Evolutionary conservation across 2,888 invertebrate genomes (phyloP).

Genomic region (Euproctis similis): DNA sequence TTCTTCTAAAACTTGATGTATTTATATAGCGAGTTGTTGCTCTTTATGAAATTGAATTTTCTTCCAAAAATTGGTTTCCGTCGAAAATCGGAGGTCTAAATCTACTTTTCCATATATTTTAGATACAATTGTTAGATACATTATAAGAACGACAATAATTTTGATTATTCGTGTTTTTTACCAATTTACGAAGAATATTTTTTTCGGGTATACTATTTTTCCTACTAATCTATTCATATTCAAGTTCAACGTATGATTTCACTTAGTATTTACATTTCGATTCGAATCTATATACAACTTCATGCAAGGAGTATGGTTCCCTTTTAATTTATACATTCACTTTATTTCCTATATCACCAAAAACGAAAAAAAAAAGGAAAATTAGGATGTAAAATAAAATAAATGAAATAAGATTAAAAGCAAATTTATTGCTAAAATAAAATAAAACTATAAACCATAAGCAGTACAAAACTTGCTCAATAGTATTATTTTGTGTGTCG

Average conservation of each 20-base stretch:
- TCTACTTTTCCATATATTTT: constrained; percentile 45
- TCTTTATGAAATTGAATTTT: constrained; percentile 38
- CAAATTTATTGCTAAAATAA: constrained; percentile 76
- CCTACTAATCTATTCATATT: constrained; percentile 39
- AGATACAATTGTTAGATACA: constrained; percentile 47
- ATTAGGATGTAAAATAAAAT: constrained; percentile 53
- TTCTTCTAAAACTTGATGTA: constrained; percentile 61
- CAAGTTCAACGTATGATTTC: constrained; percentile 40
- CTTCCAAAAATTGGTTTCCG: constrained; percentile 34
- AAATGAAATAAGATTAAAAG: constrained; percentile 66
- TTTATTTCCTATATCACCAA: constrained; percentile 21
- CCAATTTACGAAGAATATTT: constrained; percentile 37
- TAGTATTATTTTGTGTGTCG: constrained; percentile 46
- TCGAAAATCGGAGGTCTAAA: constrained; percentile 40
- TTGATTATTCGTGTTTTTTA: constrained; percentile 53
- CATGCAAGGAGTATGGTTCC: constrained; percentile 76
- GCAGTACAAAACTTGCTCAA: constrained; percentile 64
- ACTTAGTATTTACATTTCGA: constrained; percentile 50
- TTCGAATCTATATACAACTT: constrained; percentile 52
- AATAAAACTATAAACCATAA: constrained; percentile 70
- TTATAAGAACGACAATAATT: constrained; percentile 48
- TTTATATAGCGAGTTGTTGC: constrained; percentile 34
- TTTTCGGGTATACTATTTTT: constrained; percentile 39
- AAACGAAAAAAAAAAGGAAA: constrained; percentile 34
- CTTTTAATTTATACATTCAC: constrained; percentile 55